Percentiles rank a stretch among this genome's conserved stretches.
Conservation (phyloP, 2,797 vertebrate species). For the Oreonectes daqikongensis region DNA sequence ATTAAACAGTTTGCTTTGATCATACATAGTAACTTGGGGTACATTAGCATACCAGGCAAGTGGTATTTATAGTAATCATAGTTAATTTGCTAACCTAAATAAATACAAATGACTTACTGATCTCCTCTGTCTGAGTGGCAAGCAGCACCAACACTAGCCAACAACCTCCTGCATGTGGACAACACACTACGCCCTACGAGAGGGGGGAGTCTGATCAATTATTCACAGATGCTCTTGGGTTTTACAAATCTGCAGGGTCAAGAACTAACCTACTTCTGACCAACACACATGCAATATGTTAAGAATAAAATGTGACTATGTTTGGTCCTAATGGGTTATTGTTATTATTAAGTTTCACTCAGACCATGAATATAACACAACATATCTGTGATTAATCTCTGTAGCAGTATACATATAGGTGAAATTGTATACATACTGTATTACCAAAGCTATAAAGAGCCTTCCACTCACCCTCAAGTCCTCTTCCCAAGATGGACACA, state of each 20-base stretch:
- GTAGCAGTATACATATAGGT: not conserved
- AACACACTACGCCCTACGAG: slow-evolving; percentile 83
- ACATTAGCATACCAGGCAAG: too few relatives aligned
- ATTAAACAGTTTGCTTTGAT: not conserved
- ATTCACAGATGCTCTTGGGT: slow-evolving; percentile 65
- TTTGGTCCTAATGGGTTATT: not conserved
- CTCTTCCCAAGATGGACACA: slow-evolving; percentile 85
- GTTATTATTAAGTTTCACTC: too few relatives aligned
- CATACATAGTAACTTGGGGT: too few relatives aligned
- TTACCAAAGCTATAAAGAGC: not conserved
- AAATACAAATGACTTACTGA: slow-evolving; percentile 70
- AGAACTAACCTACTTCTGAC: slow-evolving; percentile 34
- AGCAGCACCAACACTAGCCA: slow-evolving; percentile 91
- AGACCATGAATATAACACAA: not conserved
- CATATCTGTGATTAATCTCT: not conserved
- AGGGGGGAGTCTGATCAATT: slow-evolving; percentile 60
- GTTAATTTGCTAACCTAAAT: not conserved
- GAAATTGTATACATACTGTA: not conserved
- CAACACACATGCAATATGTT: not conserved
- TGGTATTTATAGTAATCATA: not conserved
- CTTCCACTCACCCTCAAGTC: slow-evolving; percentile 81
- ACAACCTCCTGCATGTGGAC: slow-evolving; percentile 79
- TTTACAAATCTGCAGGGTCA: slow-evolving; percentile 61
- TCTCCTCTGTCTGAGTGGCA: slow-evolving; percentile 90
- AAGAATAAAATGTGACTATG: not conserved